Evolutionary conservation across 2,113 vertebrate species (phyloP), one percentile per base, ranked within the genome.

Genomic region (Larimichthys crocea): DNA sequence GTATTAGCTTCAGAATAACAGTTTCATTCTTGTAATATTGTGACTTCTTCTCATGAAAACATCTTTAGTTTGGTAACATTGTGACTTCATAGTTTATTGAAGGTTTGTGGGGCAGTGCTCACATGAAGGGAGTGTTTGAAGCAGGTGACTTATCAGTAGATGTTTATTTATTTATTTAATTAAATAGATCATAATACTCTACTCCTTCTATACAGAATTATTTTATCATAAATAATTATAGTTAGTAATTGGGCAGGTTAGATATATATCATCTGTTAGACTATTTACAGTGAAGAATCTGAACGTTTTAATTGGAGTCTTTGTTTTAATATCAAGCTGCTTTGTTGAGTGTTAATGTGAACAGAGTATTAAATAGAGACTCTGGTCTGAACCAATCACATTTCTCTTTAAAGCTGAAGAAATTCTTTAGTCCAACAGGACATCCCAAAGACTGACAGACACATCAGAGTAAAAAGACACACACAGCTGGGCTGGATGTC

Each of bases 211-310:
- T 46, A 69, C 48, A 75, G 55, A 74, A 64, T 46, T 22, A 44
- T 65, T 59, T 65, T 0, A 74, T 64, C n/a, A 57, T 46, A 60
- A 70, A 76, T 80, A 52, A 75, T 79, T 29, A 80, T 3, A 50
- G 42, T 55, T 31, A 76, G 17, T 68, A 31, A 49, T 31, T 84
- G 48, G 26, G 22, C 19, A 46, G 63, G 42, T 66, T 67, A 86
- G 11, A 70, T 49, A 63, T 48, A 42, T 24, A 53, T 46, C 26
- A 56, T 56, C 26, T 61, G 16, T 52, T 19, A 50, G 1, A 82
- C n/a, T 22, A 86, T 70, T 74, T 74, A 86, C 80, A 83, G 75
- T 61, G 19, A 57, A 26, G n/a, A 63, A 16, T 77, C 24, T 35
- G 57, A 79, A 60, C 9, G 14, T 22, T 74, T 1, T 24, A 73